These are phyloP conservation scores for Clavelina lepadiformis DNA, from an alignment of 23 tunicate species.

Conservation along the genomic window DNA sequence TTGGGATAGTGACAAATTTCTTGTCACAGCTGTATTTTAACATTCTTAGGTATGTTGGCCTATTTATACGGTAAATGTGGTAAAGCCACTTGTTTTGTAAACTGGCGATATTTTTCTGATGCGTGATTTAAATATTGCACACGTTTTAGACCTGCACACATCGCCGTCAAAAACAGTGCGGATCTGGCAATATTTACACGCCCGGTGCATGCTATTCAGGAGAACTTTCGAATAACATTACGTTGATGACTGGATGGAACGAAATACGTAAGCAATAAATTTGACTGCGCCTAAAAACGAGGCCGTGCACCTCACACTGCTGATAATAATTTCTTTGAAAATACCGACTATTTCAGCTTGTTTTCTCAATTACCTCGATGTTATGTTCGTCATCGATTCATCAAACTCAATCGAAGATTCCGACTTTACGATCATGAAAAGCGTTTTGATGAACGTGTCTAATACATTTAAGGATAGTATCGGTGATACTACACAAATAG, in stretches of 20 bases:
- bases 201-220: slow-evolving; percentile 44
- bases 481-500: slow-evolving; percentile 24
- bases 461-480: slow-evolving; percentile 3
- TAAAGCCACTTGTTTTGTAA: too few species aligned
- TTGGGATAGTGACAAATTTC: too few species aligned
- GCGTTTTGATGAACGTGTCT: background rate
- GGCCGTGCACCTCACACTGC: background rate
- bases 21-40: too few species aligned
- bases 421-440: slow-evolving; percentile 12
- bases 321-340: background rate
- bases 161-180: slow-evolving; percentile 37
- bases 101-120: too few species aligned
- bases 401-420: slow-evolving; percentile 3
- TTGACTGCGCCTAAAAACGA: background rate
- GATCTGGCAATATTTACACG: background rate
- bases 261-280: slow-evolving; percentile 25
- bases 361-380: slow-evolving; percentile 22
- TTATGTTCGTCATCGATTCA: slow-evolving; percentile 25
- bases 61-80: too few species aligned
- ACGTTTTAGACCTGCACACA: slow-evolving; percentile 39
- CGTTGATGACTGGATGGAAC: slow-evolving; percentile 16
- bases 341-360: slow-evolving; percentile 10
- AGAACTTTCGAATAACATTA: background rate
- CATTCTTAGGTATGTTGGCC: too few species aligned
- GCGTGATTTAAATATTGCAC: too few species aligned